These are phyloP conservation scores for Conus canariensis DNA, from an alignment of 2,888 invertebrate genomes.

Conservation along the genomic window DNA sequence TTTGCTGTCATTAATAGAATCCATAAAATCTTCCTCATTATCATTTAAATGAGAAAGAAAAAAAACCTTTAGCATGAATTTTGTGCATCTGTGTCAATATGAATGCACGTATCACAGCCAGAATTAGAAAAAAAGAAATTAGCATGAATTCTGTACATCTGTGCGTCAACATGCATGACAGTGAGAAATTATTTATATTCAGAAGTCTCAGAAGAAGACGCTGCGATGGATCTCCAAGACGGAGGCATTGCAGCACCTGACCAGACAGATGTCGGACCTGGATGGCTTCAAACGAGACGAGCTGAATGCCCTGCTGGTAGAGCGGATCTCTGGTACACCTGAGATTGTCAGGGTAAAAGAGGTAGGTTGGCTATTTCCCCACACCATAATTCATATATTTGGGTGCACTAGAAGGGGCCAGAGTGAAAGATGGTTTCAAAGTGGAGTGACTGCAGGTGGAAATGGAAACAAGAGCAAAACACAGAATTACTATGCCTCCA, in stretches of 20 bases:
- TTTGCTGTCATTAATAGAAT: too few relatives aligned
- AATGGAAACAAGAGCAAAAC: too few relatives aligned
- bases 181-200: background rate
- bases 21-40: background rate
- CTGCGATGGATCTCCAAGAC: slow-evolving; percentile 48
- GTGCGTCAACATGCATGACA: background rate
- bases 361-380: slow-evolving; percentile 73
- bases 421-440: too few relatives aligned
- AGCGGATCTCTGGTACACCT: slow-evolving; percentile 90
- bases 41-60: background rate
- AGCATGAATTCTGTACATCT: background rate
- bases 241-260: slow-evolving; percentile 38
- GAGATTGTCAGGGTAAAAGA: slow-evolving; percentile 86
- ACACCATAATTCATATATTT: too few relatives aligned
- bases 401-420: too few relatives aligned
- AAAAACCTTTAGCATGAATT: background rate
- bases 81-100: background rate
- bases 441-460: too few relatives aligned
- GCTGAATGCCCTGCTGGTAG: slow-evolving; percentile 86
- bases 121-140: too few relatives aligned
- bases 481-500: too few relatives aligned
- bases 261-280: slow-evolving; percentile 45
- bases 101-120: too few relatives aligned
- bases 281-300: slow-evolving; percentile 45
- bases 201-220: slow-evolving; percentile 22